Base-by-base conservation (phyloP, 2,113 vertebrate genomes). In the Malurus elegans region DNA sequence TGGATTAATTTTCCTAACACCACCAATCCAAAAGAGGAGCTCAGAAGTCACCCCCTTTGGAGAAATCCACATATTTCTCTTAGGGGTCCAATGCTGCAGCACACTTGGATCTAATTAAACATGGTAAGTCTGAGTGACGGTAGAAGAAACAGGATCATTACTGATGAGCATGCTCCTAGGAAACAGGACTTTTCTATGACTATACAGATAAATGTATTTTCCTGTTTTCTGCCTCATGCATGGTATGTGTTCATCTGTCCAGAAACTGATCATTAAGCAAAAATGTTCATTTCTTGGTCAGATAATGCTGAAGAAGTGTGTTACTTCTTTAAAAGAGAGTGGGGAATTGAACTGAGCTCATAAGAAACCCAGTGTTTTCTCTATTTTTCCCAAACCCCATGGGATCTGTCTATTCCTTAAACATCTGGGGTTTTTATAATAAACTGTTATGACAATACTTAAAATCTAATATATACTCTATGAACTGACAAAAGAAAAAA, bases 261-360 rank as follows among this genome's bases (percentile, higher is more conserved):
- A 94, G 79, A 93, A 95, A 82, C 45, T 70, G 50, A 91, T 96
- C 74, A 75, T 95, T 91, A 96, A 42, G 58, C 56, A 92, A 94
- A 96, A 90, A 12, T 16, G 25, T 32, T 85, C 61, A 73, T 75
- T 95, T 72, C 88, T 95, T 82, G 72, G 96, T 83, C 92, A 91
- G 62, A 92, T 90, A 80, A 95, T 78, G 61, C 81, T 84, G 65
- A 88, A 86, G 87, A 85, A 78, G 47, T 69, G 32, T 31, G 44
- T 92, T 93, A 86, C 70, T 97, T 85, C 83, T 95, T 94, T 80
- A 86, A 87, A 93, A 91, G 60, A 86, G 31, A 83, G 51, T 18
- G 24, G 69, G 70, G 82, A 93, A 95, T 86, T 87, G 45, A 88
- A 88, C 24, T 64, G 83, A 84, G 45, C 76, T 92, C 76, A 70